These are phyloP conservation scores for Acleris laterana DNA, from an alignment of 2,888 invertebrate genomes.

Conservation along the genomic window DNA sequence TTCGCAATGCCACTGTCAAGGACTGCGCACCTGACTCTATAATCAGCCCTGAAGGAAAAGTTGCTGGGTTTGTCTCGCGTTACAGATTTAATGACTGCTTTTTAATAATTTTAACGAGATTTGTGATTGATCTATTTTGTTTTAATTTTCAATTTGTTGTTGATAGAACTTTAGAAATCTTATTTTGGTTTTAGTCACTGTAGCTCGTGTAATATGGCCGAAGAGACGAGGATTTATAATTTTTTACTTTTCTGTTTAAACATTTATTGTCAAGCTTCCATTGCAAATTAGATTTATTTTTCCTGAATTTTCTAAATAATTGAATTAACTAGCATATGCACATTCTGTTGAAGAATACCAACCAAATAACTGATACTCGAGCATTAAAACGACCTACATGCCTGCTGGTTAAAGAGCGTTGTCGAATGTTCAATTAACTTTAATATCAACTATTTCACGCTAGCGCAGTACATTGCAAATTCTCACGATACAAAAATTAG, in stretches of 20 bases:
- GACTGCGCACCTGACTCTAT: conserved; percentile 58
- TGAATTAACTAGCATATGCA: too few species aligned
- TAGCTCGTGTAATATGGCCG: too few species aligned
- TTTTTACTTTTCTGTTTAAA: too few species aligned
- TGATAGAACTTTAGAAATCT: not conserved
- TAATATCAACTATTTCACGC: conserved; percentile 71
- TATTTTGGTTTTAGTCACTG: too few species aligned
- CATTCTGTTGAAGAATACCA: not conserved
- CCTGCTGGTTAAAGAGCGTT: conserved; percentile 35
- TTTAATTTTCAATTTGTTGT: not conserved
- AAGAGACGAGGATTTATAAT: too few species aligned
- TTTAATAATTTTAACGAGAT: not conserved
- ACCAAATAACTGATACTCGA: conserved; percentile 14
- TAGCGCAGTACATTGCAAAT: conserved; percentile 70
- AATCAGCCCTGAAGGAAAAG: conserved; percentile 60
- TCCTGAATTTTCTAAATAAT: not conserved
- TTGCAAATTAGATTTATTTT: not conserved
- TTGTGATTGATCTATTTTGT: not conserved
- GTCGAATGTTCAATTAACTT: conserved; percentile 51
- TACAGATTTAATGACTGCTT: conserved; percentile 27
- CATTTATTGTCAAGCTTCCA: too few species aligned
- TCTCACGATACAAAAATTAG: conserved; percentile 81
- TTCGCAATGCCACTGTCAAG: conserved; percentile 67
- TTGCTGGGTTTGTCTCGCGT: conserved; percentile 53
- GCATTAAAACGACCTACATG: conserved; percentile 21